Evolutionary conservation across 2,113 vertebrate genomes (phyloP), one percentile per base, ranked within the genome.

Genomic region (Cranoglanis bouderius): DNA sequence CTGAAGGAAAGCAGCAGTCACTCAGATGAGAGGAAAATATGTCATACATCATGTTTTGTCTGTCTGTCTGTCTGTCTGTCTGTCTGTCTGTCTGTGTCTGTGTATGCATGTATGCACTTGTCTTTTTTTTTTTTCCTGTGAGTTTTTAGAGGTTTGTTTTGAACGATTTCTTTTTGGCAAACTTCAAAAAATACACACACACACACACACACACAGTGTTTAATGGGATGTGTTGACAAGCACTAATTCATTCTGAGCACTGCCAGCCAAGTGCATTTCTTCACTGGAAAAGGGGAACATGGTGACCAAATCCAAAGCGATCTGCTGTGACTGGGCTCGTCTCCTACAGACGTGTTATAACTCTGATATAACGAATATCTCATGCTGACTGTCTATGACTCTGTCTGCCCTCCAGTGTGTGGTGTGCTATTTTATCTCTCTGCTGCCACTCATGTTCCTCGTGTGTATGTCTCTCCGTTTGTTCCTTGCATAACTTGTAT

Each of bases 221-320:
- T 57, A 12, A 24, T 32, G 84, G 38, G 43, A 83, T 63, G 67
- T 84, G 70, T 75, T 84, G 70, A 84, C 67, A 84, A 84, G 89
- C 82, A 6, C 49, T 81, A 49, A 51, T 90, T 89, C 92, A 91
- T 90, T 90, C 86, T 59, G 43, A 85, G 40, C 40, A 19, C 57
- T 59, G 43, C 53, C 70, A 26, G 81, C 46, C 14, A 70, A 72
- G 49, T 72, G 8, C 1, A 53, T 80, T 86, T 61, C 38, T 35
- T 70, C 43, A 32, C 21, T 75, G n/a, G 43, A 88, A 57, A 86
- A 46, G 38, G 67, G 49, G 26, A 70, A 81, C 85, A 80, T 63
- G 46, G 57, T 43, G 21, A 49, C 26, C 12, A 38, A 57, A 49
- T 85, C 49, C 63, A 67, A 81, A 19, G 21, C 12, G 2, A 21